A percentile compares a stretch with the other conserved stretches of the same genome.
These are phyloP conservation scores for Nasonia oneida DNA, from an alignment of 2,888 invertebrate genomes.

Conservation along the genomic window DNA sequence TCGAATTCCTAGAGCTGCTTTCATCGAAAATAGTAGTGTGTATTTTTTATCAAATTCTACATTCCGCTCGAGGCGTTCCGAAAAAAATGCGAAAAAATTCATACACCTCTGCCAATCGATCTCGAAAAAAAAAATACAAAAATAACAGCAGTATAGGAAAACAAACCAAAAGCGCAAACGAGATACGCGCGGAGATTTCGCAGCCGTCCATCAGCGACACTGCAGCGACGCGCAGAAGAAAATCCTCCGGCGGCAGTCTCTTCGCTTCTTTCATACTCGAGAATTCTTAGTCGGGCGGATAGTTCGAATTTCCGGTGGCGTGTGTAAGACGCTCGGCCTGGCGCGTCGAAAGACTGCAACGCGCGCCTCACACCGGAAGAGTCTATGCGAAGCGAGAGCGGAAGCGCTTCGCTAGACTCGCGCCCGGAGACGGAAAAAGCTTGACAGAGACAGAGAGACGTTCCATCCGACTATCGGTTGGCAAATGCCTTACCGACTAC, in stretches of 20 bases:
- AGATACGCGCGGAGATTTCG: constrained; percentile 18
- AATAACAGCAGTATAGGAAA: not conserved
- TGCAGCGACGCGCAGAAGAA: constrained; percentile 7
- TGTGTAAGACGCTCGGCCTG: constrained; percentile 57
- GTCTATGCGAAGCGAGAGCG: constrained; percentile 49
- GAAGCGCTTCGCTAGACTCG: constrained; percentile 47
- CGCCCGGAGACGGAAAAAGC: constrained; percentile 31
- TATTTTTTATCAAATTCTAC: too few relatives aligned
- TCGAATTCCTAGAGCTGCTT: not conserved
- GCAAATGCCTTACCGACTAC: constrained; percentile 63
- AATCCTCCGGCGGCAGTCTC: constrained; percentile 32
- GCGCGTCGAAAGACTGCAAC: constrained; percentile 46
- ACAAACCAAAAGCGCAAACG: not conserved
- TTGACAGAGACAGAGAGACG: constrained; percentile 42
- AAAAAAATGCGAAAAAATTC: too few relatives aligned
- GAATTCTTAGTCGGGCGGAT: constrained; percentile 62
- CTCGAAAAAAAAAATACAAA: too few relatives aligned
- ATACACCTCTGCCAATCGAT: too few relatives aligned
- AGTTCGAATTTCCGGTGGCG: constrained; percentile 67
- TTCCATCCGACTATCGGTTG: constrained; percentile 50
- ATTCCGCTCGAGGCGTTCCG: too few relatives aligned
- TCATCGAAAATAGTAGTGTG: not conserved
- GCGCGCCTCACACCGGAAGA: constrained; percentile 68
- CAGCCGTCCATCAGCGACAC: not conserved
- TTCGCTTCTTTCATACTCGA: constrained; percentile 56